phyloP scores from a whole-genome alignment of 1,140 invertebrate genomes.

The Drosophila bipectinata region DNA sequence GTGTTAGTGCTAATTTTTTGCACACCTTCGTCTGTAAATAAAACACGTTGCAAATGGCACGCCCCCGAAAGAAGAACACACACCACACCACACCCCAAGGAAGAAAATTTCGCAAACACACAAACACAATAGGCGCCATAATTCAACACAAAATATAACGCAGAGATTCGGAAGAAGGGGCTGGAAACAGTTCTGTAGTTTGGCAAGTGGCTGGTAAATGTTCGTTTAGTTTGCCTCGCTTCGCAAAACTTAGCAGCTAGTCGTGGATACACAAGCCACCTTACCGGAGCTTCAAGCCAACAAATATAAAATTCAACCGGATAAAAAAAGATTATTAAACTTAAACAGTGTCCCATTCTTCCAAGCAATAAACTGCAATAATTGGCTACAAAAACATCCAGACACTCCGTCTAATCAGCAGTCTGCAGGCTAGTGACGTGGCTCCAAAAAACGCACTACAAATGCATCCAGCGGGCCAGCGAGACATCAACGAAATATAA shows the following conservation, averaged over 20 bases:
- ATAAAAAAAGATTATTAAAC: neutral
- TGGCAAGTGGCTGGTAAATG: constrained; percentile 22
- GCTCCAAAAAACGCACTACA: constrained; percentile 17
- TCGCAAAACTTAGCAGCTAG: constrained; percentile 26
- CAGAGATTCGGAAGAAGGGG: constrained; percentile 39
- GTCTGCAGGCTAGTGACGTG: constrained; percentile 4
- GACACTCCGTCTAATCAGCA: constrained; percentile 2
- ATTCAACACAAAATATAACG: constrained; percentile 79
- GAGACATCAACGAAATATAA: constrained; percentile 19
- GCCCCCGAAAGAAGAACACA: constrained; percentile 22
- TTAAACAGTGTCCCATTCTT: neutral
- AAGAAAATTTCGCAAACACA: constrained; percentile 21
- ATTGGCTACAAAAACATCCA: neutral
- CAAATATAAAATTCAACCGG: neutral
- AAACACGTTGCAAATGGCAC: constrained; percentile 71
- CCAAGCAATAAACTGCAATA: neutral
- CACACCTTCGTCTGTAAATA: constrained; percentile 71
- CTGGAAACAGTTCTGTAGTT: constrained; percentile 6
- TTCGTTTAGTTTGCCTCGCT: constrained; percentile 33
- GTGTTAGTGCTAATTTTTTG: constrained; percentile 68
- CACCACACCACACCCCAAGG: constrained; percentile 4
- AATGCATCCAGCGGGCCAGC: constrained; percentile 15
- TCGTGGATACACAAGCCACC: constrained; percentile 15
- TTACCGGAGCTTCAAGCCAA: neutral
- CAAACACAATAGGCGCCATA: constrained; percentile 63